Evolutionary conservation across 30 jellyfish, hydroid and myxozoan species (phyloP), one percentile per base, ranked within the genome.

Genomic region (Nemopilema nomurai): DNA sequence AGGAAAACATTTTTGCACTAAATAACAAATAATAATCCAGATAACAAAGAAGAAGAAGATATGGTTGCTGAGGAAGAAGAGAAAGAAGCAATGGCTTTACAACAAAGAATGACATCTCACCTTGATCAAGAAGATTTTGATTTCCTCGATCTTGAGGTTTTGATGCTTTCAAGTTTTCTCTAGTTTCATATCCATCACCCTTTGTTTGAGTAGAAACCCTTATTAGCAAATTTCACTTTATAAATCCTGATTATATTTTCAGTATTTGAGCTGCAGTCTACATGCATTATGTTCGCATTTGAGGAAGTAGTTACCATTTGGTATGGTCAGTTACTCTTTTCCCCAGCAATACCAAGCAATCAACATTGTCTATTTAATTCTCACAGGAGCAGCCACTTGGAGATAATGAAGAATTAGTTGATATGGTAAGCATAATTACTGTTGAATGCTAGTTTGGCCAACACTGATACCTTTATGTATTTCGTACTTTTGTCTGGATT

Each of bases 31-130:
- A 31, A 63, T 30, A 8, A 0, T 49, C 18, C 33, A 92, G 98
- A 80, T 21, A 93, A 97, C 77, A 92, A 85, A 51, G 97, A 94
- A 77, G 99, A 94, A 85, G 99, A 96, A 33, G 97, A 89, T 67
- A 57, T 74, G 41, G 99, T 97, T 16, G 99, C 97, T 1, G 92
- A 81, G 57, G 99, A 94, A 66, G 99, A 94, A 78, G 99, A 94
- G 71, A 70, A 85, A 64, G 99, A 94, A 77, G 99, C 99, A 19
- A 53, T 94, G 79, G 51, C 90, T 18, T 52, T 89, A 50, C 99
- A 94, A 71, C 95, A 94, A 71, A 69, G 95, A 76, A 89, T 94
- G 97, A 81, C 85, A 21, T 92, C 90, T 7, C 84, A 79, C 51
- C 94, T 94, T 28, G 91, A 75, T 51, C 95, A 74, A 69, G 92